phyloP scores from a whole-genome alignment of 2,888 invertebrate species.

The Drosophila imparisetae region DNA sequence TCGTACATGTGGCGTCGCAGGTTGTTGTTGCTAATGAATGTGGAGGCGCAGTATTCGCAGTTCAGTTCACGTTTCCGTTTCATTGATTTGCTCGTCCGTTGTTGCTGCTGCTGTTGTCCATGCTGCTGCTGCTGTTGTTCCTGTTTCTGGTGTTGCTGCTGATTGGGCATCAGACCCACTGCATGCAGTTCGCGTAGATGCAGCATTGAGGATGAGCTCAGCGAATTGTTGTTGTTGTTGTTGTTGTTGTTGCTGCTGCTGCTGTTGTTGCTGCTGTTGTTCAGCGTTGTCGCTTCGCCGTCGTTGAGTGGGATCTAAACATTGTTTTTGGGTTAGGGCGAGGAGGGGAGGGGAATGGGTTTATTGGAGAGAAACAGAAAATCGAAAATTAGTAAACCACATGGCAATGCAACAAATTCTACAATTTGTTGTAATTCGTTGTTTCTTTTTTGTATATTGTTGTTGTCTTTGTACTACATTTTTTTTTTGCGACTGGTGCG shows the following conservation, averaged over 20 bases:
- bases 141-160: constrained; percentile 67
- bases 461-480: constrained; percentile 19
- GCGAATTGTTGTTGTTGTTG: constrained; percentile 65
- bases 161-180: constrained; percentile 82
- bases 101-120: constrained; percentile 50
- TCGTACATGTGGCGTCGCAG: constrained; percentile 84
- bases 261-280: constrained; percentile 60
- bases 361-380: constrained; percentile 17
- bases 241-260: constrained; percentile 67
- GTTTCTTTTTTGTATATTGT: neutral
- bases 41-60: constrained; percentile 84
- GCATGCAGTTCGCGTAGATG: constrained; percentile 82
- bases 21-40: constrained; percentile 84
- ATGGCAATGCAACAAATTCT: constrained; percentile 3
- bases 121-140: constrained; percentile 60
- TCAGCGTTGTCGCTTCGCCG: constrained; percentile 72
- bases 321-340: neutral
- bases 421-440: constrained; percentile 1
- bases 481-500: constrained; percentile 83
- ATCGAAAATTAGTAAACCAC: constrained; percentile 41
- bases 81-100: constrained; percentile 67
- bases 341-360: neutral
- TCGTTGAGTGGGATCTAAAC: constrained; percentile 65
- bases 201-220: constrained; percentile 73
- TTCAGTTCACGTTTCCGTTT: constrained; percentile 84